Evolutionary conservation across 2,797 vertebrate genomes (phyloP).

Genomic region (Spheniscus humboldti): DNA sequence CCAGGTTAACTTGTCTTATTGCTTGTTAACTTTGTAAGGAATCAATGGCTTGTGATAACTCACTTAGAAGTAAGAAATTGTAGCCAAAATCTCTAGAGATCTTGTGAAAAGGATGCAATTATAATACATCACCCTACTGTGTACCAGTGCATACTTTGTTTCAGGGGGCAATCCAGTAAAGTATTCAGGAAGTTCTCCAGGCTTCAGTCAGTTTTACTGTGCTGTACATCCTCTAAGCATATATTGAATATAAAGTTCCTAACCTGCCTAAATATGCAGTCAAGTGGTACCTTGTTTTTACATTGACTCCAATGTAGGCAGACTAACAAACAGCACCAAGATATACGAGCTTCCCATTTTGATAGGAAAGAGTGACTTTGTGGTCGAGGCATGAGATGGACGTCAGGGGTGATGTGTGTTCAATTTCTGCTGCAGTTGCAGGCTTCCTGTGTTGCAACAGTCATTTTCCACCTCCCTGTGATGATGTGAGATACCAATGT

Average conservation of each 20-base stretch:
- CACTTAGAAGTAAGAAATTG: constrained; percentile 52
- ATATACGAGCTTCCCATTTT: not conserved
- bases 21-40: constrained; percentile 72
- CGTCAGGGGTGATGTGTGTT: not conserved
- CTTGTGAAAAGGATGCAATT: constrained; percentile 13
- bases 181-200: not conserved
- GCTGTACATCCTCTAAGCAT: not conserved
- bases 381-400: not conserved
- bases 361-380: not conserved
- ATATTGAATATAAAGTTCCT: not conserved
- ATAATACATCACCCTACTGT: not conserved
- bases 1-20: constrained; percentile 65
- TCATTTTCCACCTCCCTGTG: not conserved
- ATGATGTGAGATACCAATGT: not conserved
- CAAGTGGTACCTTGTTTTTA: not conserved
- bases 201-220: not conserved
- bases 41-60: constrained; percentile 65
- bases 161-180: not conserved
- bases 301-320: not conserved
- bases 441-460: not conserved
- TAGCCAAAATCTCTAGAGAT: constrained; percentile 53
- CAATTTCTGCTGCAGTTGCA: not conserved
- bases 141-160: not conserved
- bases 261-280: not conserved
- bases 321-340: not conserved